Percentiles rank a stretch among this genome's conserved stretches.
Conservation (phyloP, 2,888 invertebrate genomes). For the Drosophila tanythrix region DNA sequence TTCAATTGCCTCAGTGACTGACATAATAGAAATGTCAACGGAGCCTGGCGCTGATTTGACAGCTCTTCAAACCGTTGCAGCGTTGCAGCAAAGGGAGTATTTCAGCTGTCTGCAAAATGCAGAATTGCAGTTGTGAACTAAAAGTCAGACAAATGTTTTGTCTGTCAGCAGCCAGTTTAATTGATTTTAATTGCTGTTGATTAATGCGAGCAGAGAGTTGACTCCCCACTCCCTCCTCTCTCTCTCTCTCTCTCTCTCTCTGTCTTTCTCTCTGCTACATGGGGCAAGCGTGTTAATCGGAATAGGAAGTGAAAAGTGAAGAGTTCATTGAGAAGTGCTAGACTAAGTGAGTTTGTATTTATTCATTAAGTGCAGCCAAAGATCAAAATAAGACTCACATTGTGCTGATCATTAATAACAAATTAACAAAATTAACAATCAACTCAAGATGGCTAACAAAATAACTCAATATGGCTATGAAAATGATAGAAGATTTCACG, state of each 20-base stretch:
- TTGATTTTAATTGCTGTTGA: constrained; percentile 78
- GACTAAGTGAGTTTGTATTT: constrained; percentile 11
- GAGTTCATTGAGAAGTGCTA: constrained; percentile 34
- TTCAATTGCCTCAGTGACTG: constrained; percentile 76
- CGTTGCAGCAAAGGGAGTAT: not conserved
- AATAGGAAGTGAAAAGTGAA: constrained; percentile 40
- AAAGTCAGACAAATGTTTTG: constrained; percentile 36
- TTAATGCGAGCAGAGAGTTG: constrained; percentile 57
- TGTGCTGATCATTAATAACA: not conserved
- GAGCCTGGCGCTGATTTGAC: constrained; percentile 68
- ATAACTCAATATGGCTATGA: no score
- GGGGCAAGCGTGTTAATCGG: constrained; percentile 34
- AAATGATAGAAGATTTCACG: not conserved
- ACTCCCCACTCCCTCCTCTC: not conserved
- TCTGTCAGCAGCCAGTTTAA: constrained; percentile 68
- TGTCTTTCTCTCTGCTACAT: rapidly evolving
- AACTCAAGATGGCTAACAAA: not conserved
- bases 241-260: rapidly evolving
- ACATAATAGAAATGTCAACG: constrained; percentile 82
- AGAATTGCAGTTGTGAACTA: constrained; percentile 12
- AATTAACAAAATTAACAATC: not conserved
- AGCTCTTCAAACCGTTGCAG: constrained; percentile 34
- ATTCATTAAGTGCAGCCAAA: constrained; percentile 5
- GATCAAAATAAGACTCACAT: not conserved
- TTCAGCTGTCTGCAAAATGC: constrained; percentile 1